Conservation (phyloP, 1,140 invertebrate genomes). For the Drosophila busckii region DNA sequence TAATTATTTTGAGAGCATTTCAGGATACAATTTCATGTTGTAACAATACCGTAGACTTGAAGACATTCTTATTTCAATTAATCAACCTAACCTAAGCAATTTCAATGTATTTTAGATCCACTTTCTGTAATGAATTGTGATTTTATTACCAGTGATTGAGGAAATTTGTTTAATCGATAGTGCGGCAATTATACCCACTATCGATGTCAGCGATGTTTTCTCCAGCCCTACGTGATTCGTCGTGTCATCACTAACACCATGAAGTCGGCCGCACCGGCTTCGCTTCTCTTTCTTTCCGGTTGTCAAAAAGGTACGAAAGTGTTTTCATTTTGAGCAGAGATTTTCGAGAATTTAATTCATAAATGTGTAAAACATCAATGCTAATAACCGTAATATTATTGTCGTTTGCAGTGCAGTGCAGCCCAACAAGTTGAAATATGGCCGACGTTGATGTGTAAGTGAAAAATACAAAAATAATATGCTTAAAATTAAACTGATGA, state of each 20-base stretch:
- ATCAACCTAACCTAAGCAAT: too few species aligned
- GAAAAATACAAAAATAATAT: background rate
- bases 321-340: conserved; percentile 29
- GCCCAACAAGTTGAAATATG: conserved; percentile 80
- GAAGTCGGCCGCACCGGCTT: conserved; percentile 24
- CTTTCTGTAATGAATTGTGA: too few species aligned
- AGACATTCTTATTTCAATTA: too few species aligned
- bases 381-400: conserved; percentile 34
- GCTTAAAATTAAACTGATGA: conserved; percentile 32
- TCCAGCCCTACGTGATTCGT: too few species aligned
- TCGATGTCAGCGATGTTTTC: too few species aligned
- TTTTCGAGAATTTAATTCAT: conserved; percentile 30
- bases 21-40: too few species aligned
- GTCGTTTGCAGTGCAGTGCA: conserved; percentile 56
- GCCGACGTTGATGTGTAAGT: conserved; percentile 84
- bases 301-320: conserved; percentile 76
- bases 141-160: too few species aligned
- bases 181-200: too few species aligned
- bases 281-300: conserved; percentile 78
- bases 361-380: conserved; percentile 42
- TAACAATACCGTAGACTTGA: too few species aligned
- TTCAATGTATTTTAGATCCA: too few species aligned
- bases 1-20: too few species aligned
- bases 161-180: too few species aligned
- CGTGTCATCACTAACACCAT: conserved; percentile 12